Evolutionary conservation across 2,888 invertebrate genomes (phyloP).

Genomic region (Pegoplata infirma): DNA sequence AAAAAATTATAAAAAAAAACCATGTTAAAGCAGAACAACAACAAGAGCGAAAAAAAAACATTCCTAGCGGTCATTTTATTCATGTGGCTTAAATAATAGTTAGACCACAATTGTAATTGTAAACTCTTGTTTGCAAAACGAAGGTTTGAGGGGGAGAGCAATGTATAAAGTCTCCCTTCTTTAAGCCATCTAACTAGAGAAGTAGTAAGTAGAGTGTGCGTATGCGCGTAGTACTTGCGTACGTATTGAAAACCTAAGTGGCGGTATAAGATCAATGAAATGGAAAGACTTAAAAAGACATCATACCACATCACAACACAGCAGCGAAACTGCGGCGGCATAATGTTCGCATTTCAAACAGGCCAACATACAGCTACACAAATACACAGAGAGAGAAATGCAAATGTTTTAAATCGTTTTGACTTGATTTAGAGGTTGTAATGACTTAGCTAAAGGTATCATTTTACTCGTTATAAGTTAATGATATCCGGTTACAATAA

Average conservation of each 20-base stretch:
- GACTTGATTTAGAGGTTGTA: conserved; percentile 64
- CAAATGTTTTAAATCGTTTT: conserved; percentile 63
- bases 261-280: conserved; percentile 60
- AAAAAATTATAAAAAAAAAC: background rate
- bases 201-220: conserved; percentile 33
- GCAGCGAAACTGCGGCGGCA: conserved; percentile 53
- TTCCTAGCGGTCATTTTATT: conserved; percentile 48
- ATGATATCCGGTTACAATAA: conserved; percentile 62
- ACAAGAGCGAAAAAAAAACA: no score
- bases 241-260: conserved; percentile 30
- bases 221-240: conserved; percentile 11
- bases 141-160: background rate
- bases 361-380: conserved; percentile 4
- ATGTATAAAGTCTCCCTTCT: background rate
- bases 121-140: conserved; percentile 35
- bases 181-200: conserved; percentile 8
- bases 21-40: conserved; percentile 2
- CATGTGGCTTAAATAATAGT: conserved; percentile 57
- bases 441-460: conserved; percentile 63
- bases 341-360: conserved; percentile 42
- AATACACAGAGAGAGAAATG: conserved; percentile 36
- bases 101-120: conserved; percentile 57
- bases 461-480: conserved; percentile 59
- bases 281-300: conserved; percentile 61
- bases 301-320: conserved; percentile 55